Base-by-base conservation (phyloP, 1,140 invertebrate species). In the Drosophila cardini region DNA sequence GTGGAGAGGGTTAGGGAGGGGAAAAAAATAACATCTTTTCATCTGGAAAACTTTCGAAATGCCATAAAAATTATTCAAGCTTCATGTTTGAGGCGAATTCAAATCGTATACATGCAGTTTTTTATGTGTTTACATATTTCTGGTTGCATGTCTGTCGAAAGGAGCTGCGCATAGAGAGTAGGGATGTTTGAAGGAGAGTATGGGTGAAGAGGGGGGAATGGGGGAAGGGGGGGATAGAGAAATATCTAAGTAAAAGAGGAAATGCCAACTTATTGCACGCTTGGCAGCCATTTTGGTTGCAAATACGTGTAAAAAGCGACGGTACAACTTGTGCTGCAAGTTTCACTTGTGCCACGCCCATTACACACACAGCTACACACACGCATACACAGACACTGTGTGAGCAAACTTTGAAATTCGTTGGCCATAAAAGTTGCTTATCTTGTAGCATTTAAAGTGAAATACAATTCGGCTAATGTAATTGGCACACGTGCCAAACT, bases 381-480 rank as follows among this genome's bases (percentile, higher is more conserved):
- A 38, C 15, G 18, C 9, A 45, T 7, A 58, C 38, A 58, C 7
- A 10, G 13, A 13, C 7, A n/a, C 10, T 9, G n/a, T 11, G 55
- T 30, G 11, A 32, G 55, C 15, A 61, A 69, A 67, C 36, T 55
- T 40, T 42, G 53, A 34, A 72, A 72, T 58, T 58, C 53, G 64
- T 32, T 68, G 61, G 68, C 56, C 67, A 79, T 86, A 89, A 89
- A 86, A 83, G 69, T 60, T 70, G 78, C 67, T 80, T 80, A 89
- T 78, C 80, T 80, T 58, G 67, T 67, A 70, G 79, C 84, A 80
- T 80, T 89, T 84, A 72, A 84, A 80, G 73, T 89, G 80, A 89
- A 84, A 78, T 80, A 84, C 85, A 84, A 84, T 90, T 90, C 74
- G 77, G 52, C 81, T 89, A 90, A 87, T 87, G 84, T 85, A 84